A percentile compares a stretch with the other conserved stretches of the same genome.
phyloP scores from a whole-genome alignment of 2,797 vertebrate genomes.

The Centropyge bicolor region DNA sequence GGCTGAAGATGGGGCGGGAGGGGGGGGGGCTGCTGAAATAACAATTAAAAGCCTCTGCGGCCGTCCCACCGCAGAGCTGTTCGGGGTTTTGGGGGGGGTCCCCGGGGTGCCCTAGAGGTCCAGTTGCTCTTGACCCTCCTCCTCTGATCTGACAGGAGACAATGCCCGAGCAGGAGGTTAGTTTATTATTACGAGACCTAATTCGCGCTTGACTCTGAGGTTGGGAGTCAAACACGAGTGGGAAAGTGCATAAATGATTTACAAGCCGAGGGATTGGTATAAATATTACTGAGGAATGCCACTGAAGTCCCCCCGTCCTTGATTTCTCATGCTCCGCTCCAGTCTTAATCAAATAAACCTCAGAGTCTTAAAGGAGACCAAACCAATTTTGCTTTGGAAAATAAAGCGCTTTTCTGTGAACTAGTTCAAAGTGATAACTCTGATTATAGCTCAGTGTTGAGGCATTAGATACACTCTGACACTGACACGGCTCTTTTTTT shows the following conservation, averaged over 20 bases:
- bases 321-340: constrained; percentile 72
- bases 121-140: constrained; percentile 76
- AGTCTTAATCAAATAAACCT: constrained; percentile 82
- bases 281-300: constrained; percentile 75
- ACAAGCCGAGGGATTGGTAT: constrained; percentile 72
- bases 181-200: constrained; percentile 74
- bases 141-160: constrained; percentile 73
- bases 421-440: constrained; percentile 79
- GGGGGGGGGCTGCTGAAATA: constrained; percentile 71
- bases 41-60: constrained; percentile 80
- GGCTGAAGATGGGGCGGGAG: constrained; percentile 48
- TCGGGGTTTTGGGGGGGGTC: constrained; percentile 55
- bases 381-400: constrained; percentile 72
- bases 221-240: constrained; percentile 73
- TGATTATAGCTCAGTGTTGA: constrained; percentile 72
- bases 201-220: constrained; percentile 70
- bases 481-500: constrained; percentile 66
- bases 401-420: constrained; percentile 76
- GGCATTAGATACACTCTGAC: constrained; percentile 75
- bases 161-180: constrained; percentile 67
- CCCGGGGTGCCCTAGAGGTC: constrained; percentile 75
- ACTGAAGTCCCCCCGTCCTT: constrained; percentile 63
- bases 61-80: constrained; percentile 59
- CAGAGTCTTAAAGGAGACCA: constrained; percentile 71
- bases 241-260: constrained; percentile 77